Evolutionary conservation across 2,888 invertebrate species (phyloP).

Genomic region (Dendrolimus houi): DNA sequence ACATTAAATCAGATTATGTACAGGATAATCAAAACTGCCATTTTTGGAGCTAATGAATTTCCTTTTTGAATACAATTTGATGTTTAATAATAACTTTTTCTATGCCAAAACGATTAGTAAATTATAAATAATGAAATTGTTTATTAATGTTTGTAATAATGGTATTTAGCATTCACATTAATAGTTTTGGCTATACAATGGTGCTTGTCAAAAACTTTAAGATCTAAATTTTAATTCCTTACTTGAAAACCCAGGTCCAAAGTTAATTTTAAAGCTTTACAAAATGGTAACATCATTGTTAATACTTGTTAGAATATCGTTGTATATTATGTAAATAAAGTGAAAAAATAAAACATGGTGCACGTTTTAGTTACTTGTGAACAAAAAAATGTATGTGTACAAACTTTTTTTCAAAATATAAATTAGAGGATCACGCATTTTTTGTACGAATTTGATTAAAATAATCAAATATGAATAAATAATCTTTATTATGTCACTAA

Average conservation of each 20-base stretch:
- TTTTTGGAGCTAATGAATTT: conserved; percentile 18
- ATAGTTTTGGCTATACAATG: not conserved
- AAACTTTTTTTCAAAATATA: no score
- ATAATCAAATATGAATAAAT: no score
- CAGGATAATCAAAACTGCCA: conserved; percentile 34
- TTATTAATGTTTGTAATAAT: no score
- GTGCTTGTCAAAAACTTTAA: conserved; percentile 2
- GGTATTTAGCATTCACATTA: conserved; percentile 2
- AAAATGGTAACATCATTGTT: conserved; percentile 42
- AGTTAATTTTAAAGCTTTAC: no score
- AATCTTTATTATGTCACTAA: no score
- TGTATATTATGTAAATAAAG: conserved; percentile 69
- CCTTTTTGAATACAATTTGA: no score
- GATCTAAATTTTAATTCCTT: conserved; percentile 18
- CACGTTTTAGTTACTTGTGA: conserved; percentile 17
- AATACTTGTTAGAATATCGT: conserved; percentile 56
- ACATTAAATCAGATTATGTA: conserved; percentile 60
- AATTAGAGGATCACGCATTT: no score
- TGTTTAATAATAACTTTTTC: no score
- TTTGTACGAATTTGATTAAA: no score
- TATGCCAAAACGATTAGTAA: no score
- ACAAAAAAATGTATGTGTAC: no score
- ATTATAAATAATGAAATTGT: no score
- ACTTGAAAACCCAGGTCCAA: conserved; percentile 20
- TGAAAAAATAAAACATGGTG: conserved; percentile 47